A percentile compares a stretch with the other conserved stretches of the same genome.
Conservation (phyloP, 2,113 vertebrate genomes). For the Probosciger aterrimus region DNA sequence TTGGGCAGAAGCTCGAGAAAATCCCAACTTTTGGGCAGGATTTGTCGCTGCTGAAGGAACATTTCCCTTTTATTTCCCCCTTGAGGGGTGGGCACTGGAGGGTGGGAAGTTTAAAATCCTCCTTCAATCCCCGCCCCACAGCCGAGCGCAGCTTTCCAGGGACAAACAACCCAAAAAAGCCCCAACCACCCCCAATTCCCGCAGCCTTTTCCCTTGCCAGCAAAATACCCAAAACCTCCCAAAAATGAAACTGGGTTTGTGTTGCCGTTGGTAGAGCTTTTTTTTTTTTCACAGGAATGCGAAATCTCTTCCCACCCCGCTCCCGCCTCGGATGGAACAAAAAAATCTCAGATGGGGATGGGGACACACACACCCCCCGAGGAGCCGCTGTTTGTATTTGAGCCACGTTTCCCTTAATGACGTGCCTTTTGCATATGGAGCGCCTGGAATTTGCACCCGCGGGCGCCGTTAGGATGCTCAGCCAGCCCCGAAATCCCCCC, state of each 20-base stretch:
- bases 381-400: constrained; percentile 2
- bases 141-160: constrained; percentile 26
- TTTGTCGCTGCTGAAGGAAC: not conserved
- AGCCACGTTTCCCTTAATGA: constrained; percentile 22
- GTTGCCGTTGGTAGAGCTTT: not conserved
- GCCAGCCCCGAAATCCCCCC: not conserved
- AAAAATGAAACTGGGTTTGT: constrained; percentile 55
- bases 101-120: not conserved
- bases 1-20: not conserved
- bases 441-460: not conserved
- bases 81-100: not conserved
- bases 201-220: constrained; percentile 24
- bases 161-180: constrained; percentile 45
- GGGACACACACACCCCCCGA: not conserved
- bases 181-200: constrained; percentile 28
- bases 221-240: constrained; percentile 38
- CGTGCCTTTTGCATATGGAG: constrained; percentile 3
- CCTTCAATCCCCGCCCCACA: not conserved
- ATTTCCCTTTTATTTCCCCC: not conserved
- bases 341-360: not conserved
- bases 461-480: not conserved
- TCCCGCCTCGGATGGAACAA: not conserved
- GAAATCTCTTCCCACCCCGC: constrained; percentile 21
- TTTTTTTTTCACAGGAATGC: constrained; percentile 19
- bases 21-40: constrained; percentile 3